Evolutionary conservation across 2,797 vertebrate genomes (phyloP), one percentile per base, ranked within the genome.

Genomic region (Chloroceryle amazona): DNA sequence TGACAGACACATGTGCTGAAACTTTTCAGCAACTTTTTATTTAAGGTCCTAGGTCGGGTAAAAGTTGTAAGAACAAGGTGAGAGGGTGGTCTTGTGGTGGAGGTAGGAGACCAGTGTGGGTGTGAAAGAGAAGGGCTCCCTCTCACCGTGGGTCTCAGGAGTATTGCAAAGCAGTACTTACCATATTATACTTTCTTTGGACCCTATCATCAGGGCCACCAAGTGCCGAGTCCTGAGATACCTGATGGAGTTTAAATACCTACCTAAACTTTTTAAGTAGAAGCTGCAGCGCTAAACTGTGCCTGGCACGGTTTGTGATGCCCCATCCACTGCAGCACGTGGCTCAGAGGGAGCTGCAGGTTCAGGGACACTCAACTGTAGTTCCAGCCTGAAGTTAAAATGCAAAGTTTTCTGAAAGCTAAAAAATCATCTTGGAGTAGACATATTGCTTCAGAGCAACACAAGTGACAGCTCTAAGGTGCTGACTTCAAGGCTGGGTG

Each of bases 291-390:
- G 13, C 29, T 22, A 2, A 14, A 1, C 55, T 31, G 25, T 55
- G 75, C 37, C 26, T 0, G 0, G 21, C 0, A 0, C 0, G 20
- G 17, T 29, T 37, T 55, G 41, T 21, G 57, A 19, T 61, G 55
- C 5, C 9, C 33, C 17, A 6, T 16, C 25, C 13, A 2, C 26
- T 17, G 52, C 41, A 21, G 71, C 60, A n/a, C 41, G 3, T 0
- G 1, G 11, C 11, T 17, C 33, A 9, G 23, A 71, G 6, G 58
- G 28, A 51, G 37, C 26, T 3, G 28, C 47, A 13, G 12, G 31
- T 17, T 37, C 16, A 39, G 75, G 49, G 52, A n/a, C 5, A 2
- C 23, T 12, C 23, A 8, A 52, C 3, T 52, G 23, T 47, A 9
- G 39, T 29, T 85, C 66, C 71, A 58, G 28, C 25, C 51, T 51